Evolutionary conservation across 2,888 invertebrate species (phyloP).

Genomic region (Orchesellides sinensis): DNA sequence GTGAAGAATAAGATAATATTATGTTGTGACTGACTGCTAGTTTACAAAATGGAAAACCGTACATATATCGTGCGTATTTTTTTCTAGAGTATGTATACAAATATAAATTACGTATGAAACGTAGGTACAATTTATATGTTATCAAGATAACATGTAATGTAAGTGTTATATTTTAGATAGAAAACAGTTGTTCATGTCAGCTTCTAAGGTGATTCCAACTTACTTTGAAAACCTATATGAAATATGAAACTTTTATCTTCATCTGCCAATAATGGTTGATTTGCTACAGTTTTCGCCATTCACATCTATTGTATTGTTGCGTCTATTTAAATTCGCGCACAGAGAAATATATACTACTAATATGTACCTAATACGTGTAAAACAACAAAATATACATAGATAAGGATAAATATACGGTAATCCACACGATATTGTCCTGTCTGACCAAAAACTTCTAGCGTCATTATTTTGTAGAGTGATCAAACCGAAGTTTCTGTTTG

Average conservation of each 20-base stretch:
- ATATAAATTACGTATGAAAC: slow-evolving; percentile 35
- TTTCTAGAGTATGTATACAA: slow-evolving; percentile 39
- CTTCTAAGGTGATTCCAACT: slow-evolving; percentile 36
- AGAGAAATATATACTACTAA: slow-evolving; percentile 10
- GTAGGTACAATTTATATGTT: slow-evolving; percentile 49
- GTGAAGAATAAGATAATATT: slow-evolving; percentile 29
- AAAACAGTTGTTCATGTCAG: slow-evolving; percentile 30
- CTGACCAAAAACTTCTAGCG: slow-evolving; percentile 35
- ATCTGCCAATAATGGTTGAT: slow-evolving; percentile 33
- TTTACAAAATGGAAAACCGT: slow-evolving; percentile 38
- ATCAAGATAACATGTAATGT: slow-evolving; percentile 3
- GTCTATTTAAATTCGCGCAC: slow-evolving; percentile 21
- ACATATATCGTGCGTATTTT: slow-evolving; percentile 33
- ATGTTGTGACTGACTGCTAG: slow-evolving; percentile 57
- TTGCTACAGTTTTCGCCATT: slow-evolving; percentile 30
- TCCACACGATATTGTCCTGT: slow-evolving; percentile 25
- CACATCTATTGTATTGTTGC: slow-evolving; percentile 9
- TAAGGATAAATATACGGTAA: slow-evolving; percentile 3
- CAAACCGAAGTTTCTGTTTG: slow-evolving; percentile 10
- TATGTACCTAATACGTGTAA: slow-evolving; percentile 4
- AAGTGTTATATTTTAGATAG: slow-evolving; percentile 21
- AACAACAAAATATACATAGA: neutral
- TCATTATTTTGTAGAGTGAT: slow-evolving; percentile 9
- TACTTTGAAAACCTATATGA: neutral
- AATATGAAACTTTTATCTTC: slow-evolving; percentile 15